Evolutionary conservation across 2,797 vertebrate genomes (phyloP), one percentile per base, ranked within the genome.

Genomic region (Rallus crepitans): DNA sequence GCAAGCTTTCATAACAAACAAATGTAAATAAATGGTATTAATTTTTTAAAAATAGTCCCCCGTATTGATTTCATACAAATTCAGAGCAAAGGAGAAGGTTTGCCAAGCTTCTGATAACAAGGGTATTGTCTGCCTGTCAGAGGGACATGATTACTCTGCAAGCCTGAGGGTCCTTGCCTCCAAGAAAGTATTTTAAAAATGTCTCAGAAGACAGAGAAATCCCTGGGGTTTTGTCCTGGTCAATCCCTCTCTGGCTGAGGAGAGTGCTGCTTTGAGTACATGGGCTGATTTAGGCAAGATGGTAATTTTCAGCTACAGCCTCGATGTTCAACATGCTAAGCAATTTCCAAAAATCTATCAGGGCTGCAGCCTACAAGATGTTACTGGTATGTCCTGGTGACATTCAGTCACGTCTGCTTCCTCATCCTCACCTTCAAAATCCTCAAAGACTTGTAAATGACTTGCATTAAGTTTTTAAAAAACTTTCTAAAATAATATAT

Each of bases 81-180:
- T 68, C 39, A 73, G 73, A 93, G 40, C 45, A 63, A 75, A 89
- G 39, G 68, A 94, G 94, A 76, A 33, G 18, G 48, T 63, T 89
- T 73, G 50, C 27, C 40, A 40, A 17, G 42, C 42, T 91, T 45
- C 31, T 90, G 60, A 15, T 85, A 48, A 47, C 52, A 82, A 87
- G 52, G 30, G 23, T 84, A 25, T 75, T 82, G 72, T 94, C 31
- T 55, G 20, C 66, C 42, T 90, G 42, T 72, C 82, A 65, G 78
- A 88, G n/a, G 87, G 92, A 64, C 81, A 21, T 8, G 12, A 88
- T 92, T 96, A 35, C n/a, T 84, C 40, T 73, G 68, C 71, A 90
- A 94, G 40, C 8, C 25, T 57, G 31, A 77, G 25, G 50, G 12
- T 93, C 57, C 55, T 61, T 16, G 11, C 71, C 45, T 94, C 47